phyloP scores from a whole-genome alignment of 2,888 invertebrate genomes.

The Xanthia icteritia region DNA sequence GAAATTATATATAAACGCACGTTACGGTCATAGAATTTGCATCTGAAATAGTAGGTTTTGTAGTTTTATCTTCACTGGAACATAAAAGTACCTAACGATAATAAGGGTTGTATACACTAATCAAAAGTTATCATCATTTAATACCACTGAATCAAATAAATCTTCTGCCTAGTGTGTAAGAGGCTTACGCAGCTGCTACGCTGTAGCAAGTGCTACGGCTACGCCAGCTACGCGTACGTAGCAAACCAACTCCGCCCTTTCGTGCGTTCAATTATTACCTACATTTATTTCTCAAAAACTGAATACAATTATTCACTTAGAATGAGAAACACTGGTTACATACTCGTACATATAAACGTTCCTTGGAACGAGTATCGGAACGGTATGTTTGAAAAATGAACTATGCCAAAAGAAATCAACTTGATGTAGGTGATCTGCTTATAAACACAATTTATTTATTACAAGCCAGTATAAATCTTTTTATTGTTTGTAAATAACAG shows the following conservation, averaged over 20 bases:
- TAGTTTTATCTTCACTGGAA: not conserved
- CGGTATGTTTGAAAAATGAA: too few relatives aligned
- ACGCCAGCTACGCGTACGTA: not conserved
- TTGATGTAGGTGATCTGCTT: too few relatives aligned
- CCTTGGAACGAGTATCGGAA: too few relatives aligned
- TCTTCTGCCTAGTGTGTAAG: not conserved
- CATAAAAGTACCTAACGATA: too few relatives aligned
- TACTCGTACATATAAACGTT: too few relatives aligned
- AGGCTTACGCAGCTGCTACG: slow-evolving; percentile 28
- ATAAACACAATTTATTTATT: not conserved
- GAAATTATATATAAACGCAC: too few relatives aligned
- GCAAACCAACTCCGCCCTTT: not conserved
- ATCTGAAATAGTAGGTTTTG: not conserved
- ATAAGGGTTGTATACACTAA: not conserved
- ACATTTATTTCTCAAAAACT: too few relatives aligned
- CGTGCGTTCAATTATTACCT: not conserved
- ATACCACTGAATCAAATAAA: not conserved
- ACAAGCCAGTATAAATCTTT: not conserved
- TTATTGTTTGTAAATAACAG: not conserved
- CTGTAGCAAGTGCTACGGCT: slow-evolving; percentile 16
- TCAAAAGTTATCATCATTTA: not conserved
- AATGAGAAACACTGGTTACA: too few relatives aligned
- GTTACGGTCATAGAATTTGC: not conserved
- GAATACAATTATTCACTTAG: too few relatives aligned
- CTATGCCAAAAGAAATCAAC: too few relatives aligned